Evolutionary conservation across 2,888 invertebrate species (phyloP), one percentile per base, ranked within the genome.

Genomic region (Ptycholaimellus sp.): DNA sequence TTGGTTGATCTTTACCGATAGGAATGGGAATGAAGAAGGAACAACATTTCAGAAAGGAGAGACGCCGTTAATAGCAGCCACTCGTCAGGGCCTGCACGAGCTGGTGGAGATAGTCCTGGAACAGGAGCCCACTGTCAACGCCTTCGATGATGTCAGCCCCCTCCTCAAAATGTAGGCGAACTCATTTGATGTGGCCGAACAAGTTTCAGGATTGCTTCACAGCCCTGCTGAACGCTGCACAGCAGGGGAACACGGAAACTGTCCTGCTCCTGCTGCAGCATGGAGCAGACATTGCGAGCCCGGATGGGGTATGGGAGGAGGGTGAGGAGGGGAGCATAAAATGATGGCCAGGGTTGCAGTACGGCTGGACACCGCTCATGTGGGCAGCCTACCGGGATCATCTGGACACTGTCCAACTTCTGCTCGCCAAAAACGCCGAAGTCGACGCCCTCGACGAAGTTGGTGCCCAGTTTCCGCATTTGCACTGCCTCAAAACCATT

Each of bases 291-390:
- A 73, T 78, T 4, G 82, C 82, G 58, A 74, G 74, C 28, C 74
- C 78, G 39, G 90, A 90, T 49, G 87, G 90, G 72, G 71, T 71
- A 54, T 59, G 58, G n/a, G n/a, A n/a, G n/a, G n/a, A n/a, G n/a
- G n/a, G n/a, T n/a, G n/a, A n/a, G n/a, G n/a, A n/a, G n/a, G n/a
- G n/a, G n/a, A n/a, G n/a, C n/a, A n/a, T n/a, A n/a, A n/a, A n/a
- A n/a, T n/a, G n/a, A n/a, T n/a, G n/a, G n/a, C n/a, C n/a, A n/a
- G n/a, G n/a, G n/a, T 41, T 44, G 34, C 35, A 47, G 42, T 85
- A 85, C 47, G 83, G 82, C 27, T 96, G 93, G 93, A 78, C 85
- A 3, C 71, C 90, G 0, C 68, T 96, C 38, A 82, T 93, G 76
- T 96, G 93, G 93, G 81, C 85, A 0, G 72, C 81, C 7, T 96